Evolutionary conservation across 2,113 vertebrate genomes (phyloP), one percentile per base, ranked within the genome.

Genomic region (Danionella cerebrum): DNA sequence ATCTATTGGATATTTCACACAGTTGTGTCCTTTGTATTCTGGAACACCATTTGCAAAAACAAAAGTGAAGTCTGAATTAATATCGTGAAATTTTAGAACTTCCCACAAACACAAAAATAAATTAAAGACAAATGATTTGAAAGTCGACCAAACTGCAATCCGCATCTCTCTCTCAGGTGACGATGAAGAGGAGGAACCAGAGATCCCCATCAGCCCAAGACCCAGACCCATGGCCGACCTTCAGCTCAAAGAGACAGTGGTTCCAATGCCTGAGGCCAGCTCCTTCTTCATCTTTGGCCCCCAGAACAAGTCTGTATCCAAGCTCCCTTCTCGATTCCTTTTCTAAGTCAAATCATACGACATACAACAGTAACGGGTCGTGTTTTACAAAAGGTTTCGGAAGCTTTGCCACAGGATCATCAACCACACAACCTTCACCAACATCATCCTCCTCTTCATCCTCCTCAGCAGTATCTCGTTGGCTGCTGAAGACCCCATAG

Each of bases 381-480:
- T 50, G 0, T 65, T 13, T 25, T 3, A 14, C 21, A 7, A 47
- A 31, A 99, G 96, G 84, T 85, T 97, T 78, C 90, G 96, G 0
- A 91, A 97, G 39, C 74, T 98, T 16, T 98, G 94, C 76, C 95
- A 97, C 82, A 91, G 93, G 70, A 92, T 90, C 13, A 89, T 98
- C 78, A 98, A 97, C 0, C 93, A 94, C 74, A 95, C 96, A 1
- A 92, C 92, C 79, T 99, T 99, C 85, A 99, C 96, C 82, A 99
- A 99, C 86, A 91, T 98, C 73, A 99, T 98, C 86, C 90, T 99
- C 50, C 88, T 96, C 63, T 98, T 99, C 88, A 99, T 99, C 78
- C 86, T 99, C 78, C 93, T 98, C 70, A 97, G 94, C 80, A 97
- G 95, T n/a, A 95, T 97, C 35, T 95, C 96, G 0, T 84, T 99